Base-by-base conservation (phyloP, 2,113 vertebrate species). In the Chloroceryle aenea region DNA sequence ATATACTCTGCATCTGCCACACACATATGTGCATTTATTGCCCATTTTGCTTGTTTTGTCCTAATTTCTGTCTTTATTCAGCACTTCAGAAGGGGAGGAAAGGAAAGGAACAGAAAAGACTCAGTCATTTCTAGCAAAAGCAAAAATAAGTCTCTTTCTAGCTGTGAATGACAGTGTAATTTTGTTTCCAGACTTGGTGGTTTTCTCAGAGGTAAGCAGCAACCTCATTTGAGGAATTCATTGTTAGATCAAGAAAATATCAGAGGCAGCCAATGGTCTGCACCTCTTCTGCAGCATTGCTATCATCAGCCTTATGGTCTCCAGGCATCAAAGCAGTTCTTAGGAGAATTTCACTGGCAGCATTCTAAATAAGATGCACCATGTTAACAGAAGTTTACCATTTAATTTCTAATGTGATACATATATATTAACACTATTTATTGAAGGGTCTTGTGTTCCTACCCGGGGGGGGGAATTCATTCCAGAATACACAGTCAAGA, bases 221-320 rank as follows among this genome's bases (percentile, higher is more conserved):
- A 84, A 74, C 89, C 32, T 82, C n/a, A 50, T 55, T 45, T 92
- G 50, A 62, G 21, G 16, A 86, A 82, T 89, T 55, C 75, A 84
- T 34, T 52, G 34, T 14, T 55, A 47, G 18, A 74, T 32, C 19
- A 74, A 75, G 26, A 67, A 78, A 79, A 56, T 52, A 73, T 25
- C 11, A 75, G 38, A 77, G 38, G 9, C 20, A 73, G 67, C 30
- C 78, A 87, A 32, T 3, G 11, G 34, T 47, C n/a, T 48, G 73
- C 22, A 32, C 26, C n/a, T 62, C 64, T 63, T 74, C 30, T 52
- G 29, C 42, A 61, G 69, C 21, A 38, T 1, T 59, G 53, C 66
- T 50, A 12, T 36, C 23, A 64, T n/a, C 47, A 67, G 11, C 26
- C 22, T 75, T 58, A 45, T 17, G 22, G 29, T 75, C 56, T 61